Evolutionary conservation across 1,140 invertebrate genomes (phyloP).

Genomic region (Olivierus martensii): DNA sequence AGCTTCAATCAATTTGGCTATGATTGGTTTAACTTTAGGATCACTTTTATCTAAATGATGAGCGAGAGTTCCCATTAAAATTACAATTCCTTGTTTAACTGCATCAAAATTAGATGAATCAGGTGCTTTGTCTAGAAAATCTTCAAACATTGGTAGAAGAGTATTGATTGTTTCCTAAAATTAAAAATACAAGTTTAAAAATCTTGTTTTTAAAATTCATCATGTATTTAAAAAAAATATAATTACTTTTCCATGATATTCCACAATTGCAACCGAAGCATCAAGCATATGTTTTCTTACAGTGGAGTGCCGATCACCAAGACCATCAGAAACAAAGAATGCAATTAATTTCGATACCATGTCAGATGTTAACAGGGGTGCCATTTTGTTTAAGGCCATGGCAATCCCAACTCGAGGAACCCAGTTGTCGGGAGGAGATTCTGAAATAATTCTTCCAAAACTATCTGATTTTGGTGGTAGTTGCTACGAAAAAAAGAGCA

Average conservation of each 20-base stretch:
- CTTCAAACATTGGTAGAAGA: slow-evolving; percentile 73
- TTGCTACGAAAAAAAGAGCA: slow-evolving; percentile 37
- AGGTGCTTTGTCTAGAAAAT: slow-evolving; percentile 77
- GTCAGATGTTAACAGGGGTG: slow-evolving; percentile 48
- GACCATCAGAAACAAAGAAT: slow-evolving; percentile 70
- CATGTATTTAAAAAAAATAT: no score
- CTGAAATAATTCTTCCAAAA: slow-evolving; percentile 75
- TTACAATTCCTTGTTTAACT: slow-evolving; percentile 86
- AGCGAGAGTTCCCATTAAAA: slow-evolving; percentile 91
- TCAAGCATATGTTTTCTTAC: slow-evolving; percentile 83
- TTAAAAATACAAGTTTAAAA: no score
- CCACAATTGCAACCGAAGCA: slow-evolving; percentile 79
- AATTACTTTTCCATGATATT: slow-evolving; percentile 55
- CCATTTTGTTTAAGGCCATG: slow-evolving; percentile 57
- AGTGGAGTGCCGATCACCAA: slow-evolving; percentile 66
- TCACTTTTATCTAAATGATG: slow-evolving; percentile 86
- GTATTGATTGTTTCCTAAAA: neutral
- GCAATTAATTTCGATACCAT: slow-evolving; percentile 50
- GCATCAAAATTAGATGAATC: slow-evolving; percentile 82
- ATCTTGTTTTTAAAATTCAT: no score
- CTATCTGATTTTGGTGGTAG: slow-evolving; percentile 75
- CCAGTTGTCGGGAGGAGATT: slow-evolving; percentile 64
- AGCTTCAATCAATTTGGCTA: slow-evolving; percentile 74
- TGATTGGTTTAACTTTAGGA: slow-evolving; percentile 79
- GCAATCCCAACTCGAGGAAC: slow-evolving; percentile 74